These are phyloP conservation scores for Neotoxoptera formosana DNA, from an alignment of 1,140 invertebrate genomes.

Conservation along the genomic window DNA sequence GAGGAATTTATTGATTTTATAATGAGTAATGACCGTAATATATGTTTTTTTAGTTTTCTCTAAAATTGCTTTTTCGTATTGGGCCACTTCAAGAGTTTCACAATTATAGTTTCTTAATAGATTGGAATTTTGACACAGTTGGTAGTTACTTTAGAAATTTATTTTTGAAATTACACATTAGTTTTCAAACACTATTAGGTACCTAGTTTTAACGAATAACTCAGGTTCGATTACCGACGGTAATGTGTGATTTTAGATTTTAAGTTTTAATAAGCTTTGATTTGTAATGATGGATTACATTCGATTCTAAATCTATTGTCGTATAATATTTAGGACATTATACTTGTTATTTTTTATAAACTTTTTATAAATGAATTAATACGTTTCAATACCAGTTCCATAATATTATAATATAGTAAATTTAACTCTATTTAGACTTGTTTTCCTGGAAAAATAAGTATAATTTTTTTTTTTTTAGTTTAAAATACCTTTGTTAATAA, in stretches of 20 bases:
- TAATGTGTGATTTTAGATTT: neutral
- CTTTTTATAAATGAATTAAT: no score
- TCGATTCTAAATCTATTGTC: neutral
- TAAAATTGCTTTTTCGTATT: neutral
- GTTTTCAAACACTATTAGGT: neutral
- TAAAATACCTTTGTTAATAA: neutral
- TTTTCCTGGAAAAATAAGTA: neutral
- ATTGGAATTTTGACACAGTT: neutral
- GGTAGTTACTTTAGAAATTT: neutral
- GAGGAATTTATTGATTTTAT: neutral
- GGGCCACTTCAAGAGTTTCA: neutral
- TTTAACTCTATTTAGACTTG: neutral
- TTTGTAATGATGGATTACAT: neutral
- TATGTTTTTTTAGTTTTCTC: neutral
- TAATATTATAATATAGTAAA: neutral
- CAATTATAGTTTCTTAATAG: neutral
- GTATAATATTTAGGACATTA: neutral
- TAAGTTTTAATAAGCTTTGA: neutral
- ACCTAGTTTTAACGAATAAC: neutral
- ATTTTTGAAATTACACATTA: neutral
- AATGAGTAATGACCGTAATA: neutral
- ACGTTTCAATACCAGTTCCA: no score
- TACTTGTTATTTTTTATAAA: neutral
- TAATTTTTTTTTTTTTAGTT: neutral
- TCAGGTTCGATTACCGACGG: neutral